A percentile compares a stretch with the other conserved stretches of the same genome.
Evolutionary conservation across 2,888 invertebrate species (phyloP).

Genomic region (Serrognathus titanus): DNA sequence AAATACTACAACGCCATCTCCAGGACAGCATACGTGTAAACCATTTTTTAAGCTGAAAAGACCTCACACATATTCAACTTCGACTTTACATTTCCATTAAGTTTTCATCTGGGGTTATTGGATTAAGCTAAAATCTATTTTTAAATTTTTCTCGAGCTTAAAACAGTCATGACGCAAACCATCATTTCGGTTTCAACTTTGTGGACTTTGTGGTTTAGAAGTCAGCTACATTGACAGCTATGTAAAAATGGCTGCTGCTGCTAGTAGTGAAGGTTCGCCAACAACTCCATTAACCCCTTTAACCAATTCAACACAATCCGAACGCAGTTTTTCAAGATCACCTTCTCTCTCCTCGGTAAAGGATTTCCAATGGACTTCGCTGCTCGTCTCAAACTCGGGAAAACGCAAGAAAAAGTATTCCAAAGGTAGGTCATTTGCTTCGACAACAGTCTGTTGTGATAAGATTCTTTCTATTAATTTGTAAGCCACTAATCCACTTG

Average conservation of each 20-base stretch:
- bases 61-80: too few relatives aligned
- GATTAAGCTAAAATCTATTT: too few relatives aligned
- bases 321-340: conserved; percentile 52
- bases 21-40: too few relatives aligned
- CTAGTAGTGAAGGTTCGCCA: conserved; percentile 49
- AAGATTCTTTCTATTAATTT: background rate
- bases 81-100: too few relatives aligned
- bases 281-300: conserved; percentile 36
- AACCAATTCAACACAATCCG: conserved; percentile 25
- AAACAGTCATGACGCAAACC: too few relatives aligned
- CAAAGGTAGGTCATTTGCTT: conserved; percentile 24
- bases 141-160: too few relatives aligned
- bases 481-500: too few relatives aligned
- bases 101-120: too few relatives aligned
- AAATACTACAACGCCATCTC: too few relatives aligned
- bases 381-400: conserved; percentile 37
- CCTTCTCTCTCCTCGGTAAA: conserved; percentile 56
- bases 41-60: too few relatives aligned
- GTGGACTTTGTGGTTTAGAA: too few relatives aligned
- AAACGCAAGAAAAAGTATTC: conserved; percentile 20
- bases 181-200: too few relatives aligned
- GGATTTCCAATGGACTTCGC: conserved; percentile 48
- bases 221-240: background rate
- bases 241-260: conserved; percentile 43
- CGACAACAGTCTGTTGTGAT: background rate